Conservation (phyloP, 2,888 invertebrate species). For the Andrena trimmerana region DNA sequence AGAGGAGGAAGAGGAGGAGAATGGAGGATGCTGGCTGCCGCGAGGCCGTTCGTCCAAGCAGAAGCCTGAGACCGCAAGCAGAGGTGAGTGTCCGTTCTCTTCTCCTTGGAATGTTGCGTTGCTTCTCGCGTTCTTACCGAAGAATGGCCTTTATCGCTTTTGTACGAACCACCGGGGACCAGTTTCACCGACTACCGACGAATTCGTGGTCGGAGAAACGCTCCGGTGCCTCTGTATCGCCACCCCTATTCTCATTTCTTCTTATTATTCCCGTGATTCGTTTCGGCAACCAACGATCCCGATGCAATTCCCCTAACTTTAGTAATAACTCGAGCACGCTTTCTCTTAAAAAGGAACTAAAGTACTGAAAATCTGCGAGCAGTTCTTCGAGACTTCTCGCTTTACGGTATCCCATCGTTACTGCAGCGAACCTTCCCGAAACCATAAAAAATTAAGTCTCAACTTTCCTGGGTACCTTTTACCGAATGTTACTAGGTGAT, state of each 20-base stretch:
- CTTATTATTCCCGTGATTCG: neutral
- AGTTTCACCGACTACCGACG: neutral
- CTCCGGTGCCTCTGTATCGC: neutral
- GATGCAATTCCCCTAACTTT: neutral
- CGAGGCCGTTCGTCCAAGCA: constrained; percentile 66
- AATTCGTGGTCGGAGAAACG: neutral
- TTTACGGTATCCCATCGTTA: constrained; percentile 4
- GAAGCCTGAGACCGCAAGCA: constrained; percentile 66
- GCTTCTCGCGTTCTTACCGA: constrained; percentile 53
- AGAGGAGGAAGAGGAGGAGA: constrained; percentile 34
- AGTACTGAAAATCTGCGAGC: neutral
- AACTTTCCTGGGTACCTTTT: neutral
- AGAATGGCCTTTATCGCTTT: constrained; percentile 37
- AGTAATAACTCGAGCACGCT: neutral
- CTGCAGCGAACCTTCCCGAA: neutral
- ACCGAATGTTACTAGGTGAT: neutral
- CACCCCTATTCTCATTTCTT: neutral
- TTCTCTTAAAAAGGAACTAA: neutral
- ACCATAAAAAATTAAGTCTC: constrained; percentile 7
- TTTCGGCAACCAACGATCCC: neutral
- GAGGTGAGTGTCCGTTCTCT: constrained; percentile 74
- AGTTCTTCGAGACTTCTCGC: neutral
- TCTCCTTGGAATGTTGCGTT: constrained; percentile 73
- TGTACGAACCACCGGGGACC: constrained; percentile 8
- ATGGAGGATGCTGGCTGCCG: constrained; percentile 60